Evolutionary conservation across 2,797 vertebrate genomes (phyloP).

Genomic region (Agapornis canus): DNA sequence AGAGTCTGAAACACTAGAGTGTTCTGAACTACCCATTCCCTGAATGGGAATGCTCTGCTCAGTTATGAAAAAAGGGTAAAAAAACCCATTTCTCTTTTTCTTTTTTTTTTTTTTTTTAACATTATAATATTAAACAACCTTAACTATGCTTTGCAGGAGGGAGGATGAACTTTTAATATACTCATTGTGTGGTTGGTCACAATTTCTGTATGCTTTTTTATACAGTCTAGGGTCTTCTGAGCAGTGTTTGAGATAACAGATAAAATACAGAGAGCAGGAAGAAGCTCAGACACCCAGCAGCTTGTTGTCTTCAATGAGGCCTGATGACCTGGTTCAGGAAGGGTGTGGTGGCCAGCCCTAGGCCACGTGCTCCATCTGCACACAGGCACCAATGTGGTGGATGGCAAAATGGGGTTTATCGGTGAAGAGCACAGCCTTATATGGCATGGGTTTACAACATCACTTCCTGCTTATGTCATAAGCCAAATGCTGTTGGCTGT

Average conservation of each 20-base stretch:
- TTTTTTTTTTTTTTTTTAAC: background rate
- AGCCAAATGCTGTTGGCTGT: no score
- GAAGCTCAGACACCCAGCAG: background rate
- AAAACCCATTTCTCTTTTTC: background rate
- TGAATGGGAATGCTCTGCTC: background rate
- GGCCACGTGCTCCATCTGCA: no score
- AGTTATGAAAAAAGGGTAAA: background rate
- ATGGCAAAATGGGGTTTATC: no score
- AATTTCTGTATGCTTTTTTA: background rate
- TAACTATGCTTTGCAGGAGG: background rate
- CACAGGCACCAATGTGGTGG: no score
- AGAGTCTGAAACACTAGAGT: background rate
- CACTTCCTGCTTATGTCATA: no score
- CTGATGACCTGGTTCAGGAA: no score
- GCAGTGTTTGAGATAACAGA: background rate
- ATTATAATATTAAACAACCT: background rate
- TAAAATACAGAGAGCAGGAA: background rate
- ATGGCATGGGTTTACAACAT: no score
- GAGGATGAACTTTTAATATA: background rate
- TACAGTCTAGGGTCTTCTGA: background rate
- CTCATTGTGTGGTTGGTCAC: background rate
- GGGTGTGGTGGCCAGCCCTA: no score
- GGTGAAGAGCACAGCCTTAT: no score
- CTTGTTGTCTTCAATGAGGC: no score
- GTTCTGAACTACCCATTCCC: background rate